Conservation (phyloP, 2,888 invertebrate species). For the Drosophila neonasuta region DNA sequence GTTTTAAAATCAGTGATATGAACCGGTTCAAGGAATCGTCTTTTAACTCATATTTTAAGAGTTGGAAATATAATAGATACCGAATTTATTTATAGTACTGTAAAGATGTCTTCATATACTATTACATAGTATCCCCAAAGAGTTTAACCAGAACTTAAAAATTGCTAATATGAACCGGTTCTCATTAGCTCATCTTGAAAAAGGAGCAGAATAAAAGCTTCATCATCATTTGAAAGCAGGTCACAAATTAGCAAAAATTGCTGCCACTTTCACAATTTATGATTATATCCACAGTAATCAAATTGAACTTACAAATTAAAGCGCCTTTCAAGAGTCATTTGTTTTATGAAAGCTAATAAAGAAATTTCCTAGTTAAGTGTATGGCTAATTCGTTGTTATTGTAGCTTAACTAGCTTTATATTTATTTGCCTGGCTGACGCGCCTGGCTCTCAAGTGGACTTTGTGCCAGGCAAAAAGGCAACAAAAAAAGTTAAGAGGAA, state of each 20-base stretch:
- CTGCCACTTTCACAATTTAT: neutral
- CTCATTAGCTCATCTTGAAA: neutral
- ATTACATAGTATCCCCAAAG: too few relatives aligned
- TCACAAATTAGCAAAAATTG: neutral
- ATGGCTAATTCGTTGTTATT: constrained; percentile 2
- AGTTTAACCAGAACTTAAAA: too few relatives aligned
- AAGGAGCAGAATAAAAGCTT: neutral
- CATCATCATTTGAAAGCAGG: neutral
- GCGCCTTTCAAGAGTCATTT: neutral
- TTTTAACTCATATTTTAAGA: too few relatives aligned
- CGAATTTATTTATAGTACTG: too few relatives aligned
- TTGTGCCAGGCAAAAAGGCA: constrained; percentile 46
- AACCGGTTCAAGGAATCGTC: too few relatives aligned
- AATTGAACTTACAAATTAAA: neutral
- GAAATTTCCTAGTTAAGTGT: constrained; percentile 12
- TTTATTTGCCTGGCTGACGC: constrained; percentile 41
- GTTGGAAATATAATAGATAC: too few relatives aligned
- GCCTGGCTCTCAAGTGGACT: constrained; percentile 48
- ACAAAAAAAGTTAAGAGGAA: constrained; percentile 4
- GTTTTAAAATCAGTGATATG: too few relatives aligned
- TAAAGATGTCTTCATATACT: too few relatives aligned
- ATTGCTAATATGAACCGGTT: neutral
- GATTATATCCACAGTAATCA: neutral
- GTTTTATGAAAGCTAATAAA: neutral
- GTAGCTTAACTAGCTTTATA: constrained; percentile 13